Base-by-base conservation (phyloP, 2,888 invertebrate genomes). In the Subacronicta megacephala region DNA sequence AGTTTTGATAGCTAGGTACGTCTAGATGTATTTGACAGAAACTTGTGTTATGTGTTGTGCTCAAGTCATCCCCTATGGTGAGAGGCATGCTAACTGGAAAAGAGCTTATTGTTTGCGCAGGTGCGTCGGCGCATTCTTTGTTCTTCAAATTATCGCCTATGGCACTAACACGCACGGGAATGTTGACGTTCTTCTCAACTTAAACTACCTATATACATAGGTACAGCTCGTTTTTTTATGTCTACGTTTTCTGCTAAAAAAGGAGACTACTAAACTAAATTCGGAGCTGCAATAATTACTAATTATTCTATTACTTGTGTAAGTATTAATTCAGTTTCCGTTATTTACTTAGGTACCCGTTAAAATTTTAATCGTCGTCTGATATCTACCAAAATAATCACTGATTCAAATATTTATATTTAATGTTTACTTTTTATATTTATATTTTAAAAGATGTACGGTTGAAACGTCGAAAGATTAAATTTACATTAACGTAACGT, bases 131-230 rank as follows among this genome's bases (percentile, higher is more conserved):
- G 82, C 83, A 82, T 77, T 85, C 92, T 92, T 93, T 92, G 92
- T 90, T 92, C 90, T 90, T 79, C 65, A 85, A 90, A 93, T 94
- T 93, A 93, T 88, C 92, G 85, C 84, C 83, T 68, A 68, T 71
- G 73, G 75, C 79, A 73, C 82, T 77, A 78, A 80, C 81, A 76
- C 77, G 77, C 70, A 78, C 20, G 47, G 66, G 75, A 76, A 77
- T 77, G 68, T 68, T 62, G 63, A 59, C 49, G 49, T 57, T 53
- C 53, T 58, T 66, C 62, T 58, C 53, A 38, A 43, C 53, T 49
- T 46, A 38, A 33, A 58, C 38, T 51, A 50, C 41, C 38, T 63
- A 42, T 36, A n/a, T n/a, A n/a, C n/a, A n/a, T n/a, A n/a, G n/a
- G n/a, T 56, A 41, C 41, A 33, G 33, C 5, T 49, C n/a, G n/a